Evolutionary conservation across 1,140 invertebrate species (phyloP), one percentile per base, ranked within the genome.

Genomic region (Drosophila murphyi): DNA sequence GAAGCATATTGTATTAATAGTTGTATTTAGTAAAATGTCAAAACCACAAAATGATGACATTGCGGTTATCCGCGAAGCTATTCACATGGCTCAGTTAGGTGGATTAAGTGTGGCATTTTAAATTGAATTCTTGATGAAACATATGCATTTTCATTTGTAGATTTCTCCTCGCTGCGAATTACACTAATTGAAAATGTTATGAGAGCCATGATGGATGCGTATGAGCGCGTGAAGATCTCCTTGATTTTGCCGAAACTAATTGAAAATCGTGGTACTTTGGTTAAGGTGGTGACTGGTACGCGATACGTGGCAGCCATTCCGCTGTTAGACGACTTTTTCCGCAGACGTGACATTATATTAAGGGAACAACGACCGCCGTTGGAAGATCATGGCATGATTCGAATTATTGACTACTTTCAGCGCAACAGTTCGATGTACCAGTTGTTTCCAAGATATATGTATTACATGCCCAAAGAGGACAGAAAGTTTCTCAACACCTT

Each of bases 351-450:
- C 5, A 72, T 63, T 32, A 83, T 88, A 5, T 2, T 82, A 6
- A 63, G 29, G 35, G 67, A 80, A 3, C 32, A 59, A 3, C 62
- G 83, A 6, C 52, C 61, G 3, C 83, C 83, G 0, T 48, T 88
- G 4, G 56, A 65, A 41, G 83, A 88, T 39, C 80, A 78, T 12
- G 76, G 83, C 2, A 77, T 82, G 34, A 74, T 88, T 6, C 35
- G 56, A 7, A 89, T 89, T 28, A 85, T 89, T n/a, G 85, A 89
- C 31, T 89, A 61, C 45, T 89, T 89, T 20, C 85, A 85, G 47
- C 39, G 28, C 0, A 50, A 89, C 54, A 1, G n/a, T 2, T 6
- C 57, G 3, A 80, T 89, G 39, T 52, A 59, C 28, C 6, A 37
- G 0, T 20, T 81, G 0, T 81, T 78, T 0, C 64, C 75, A 5